Evolutionary conservation across 2,888 invertebrate genomes (phyloP).

Genomic region (Microchrysa polita): DNA sequence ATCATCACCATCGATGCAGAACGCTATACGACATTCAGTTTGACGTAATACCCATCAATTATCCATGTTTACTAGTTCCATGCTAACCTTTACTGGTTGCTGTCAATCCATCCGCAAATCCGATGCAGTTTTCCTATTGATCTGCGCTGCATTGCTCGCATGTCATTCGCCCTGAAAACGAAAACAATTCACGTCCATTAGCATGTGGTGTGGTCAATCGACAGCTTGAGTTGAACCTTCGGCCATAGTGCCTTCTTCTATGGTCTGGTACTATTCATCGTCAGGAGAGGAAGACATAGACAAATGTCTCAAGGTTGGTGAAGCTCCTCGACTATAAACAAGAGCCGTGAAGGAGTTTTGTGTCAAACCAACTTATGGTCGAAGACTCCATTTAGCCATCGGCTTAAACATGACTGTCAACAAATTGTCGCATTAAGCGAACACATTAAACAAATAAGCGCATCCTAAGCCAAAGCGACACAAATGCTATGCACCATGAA

Average conservation of each 20-base stretch:
- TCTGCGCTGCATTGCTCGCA: background rate
- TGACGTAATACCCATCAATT: slow-evolving; percentile 49
- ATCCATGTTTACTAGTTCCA: slow-evolving; percentile 40
- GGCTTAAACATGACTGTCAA: slow-evolving; percentile 48
- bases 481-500: slow-evolving; percentile 29
- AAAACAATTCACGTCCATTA: slow-evolving; percentile 47
- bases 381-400: slow-evolving; percentile 40
- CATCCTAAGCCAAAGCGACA: slow-evolving; percentile 29
- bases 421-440: slow-evolving; percentile 50
- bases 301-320: slow-evolving; percentile 15
- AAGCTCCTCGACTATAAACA: slow-evolving; percentile 25
- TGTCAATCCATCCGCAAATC: slow-evolving; percentile 23
- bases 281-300: slow-evolving; percentile 19
- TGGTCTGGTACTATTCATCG: no score
- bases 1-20: slow-evolving; percentile 12
- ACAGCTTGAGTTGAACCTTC: slow-evolving; percentile 31
- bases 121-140: slow-evolving; percentile 16
- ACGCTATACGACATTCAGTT: slow-evolving; percentile 45
- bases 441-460: slow-evolving; percentile 50
- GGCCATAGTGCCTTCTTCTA: no score
- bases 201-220: slow-evolving; percentile 50
- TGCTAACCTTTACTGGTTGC: background rate
- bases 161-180: slow-evolving; percentile 7
- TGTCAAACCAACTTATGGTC: no score
- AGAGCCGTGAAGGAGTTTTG: background rate